These are phyloP conservation scores for Caracal caracal DNA, from an alignment of 2,113 vertebrate species.

Conservation along the genomic window DNA sequence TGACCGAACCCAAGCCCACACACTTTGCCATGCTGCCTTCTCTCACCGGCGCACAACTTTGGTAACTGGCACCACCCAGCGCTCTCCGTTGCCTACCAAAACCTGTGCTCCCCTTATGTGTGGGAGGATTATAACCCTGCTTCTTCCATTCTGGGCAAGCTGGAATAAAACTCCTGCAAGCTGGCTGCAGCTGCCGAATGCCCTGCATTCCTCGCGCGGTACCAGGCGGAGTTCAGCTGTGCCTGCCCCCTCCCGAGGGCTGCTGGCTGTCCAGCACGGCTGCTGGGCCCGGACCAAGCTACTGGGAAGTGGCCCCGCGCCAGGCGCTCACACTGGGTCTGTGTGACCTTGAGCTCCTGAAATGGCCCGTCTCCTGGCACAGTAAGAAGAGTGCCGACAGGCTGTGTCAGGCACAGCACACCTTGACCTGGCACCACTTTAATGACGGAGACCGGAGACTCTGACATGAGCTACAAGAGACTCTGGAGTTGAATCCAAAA, in stretches of 20 bases:
- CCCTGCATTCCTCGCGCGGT: constrained; percentile 74
- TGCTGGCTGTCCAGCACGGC: background rate
- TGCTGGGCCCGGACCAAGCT: constrained; percentile 27
- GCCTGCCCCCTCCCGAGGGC: constrained; percentile 22
- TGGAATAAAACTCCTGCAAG: background rate
- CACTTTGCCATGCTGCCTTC: background rate
- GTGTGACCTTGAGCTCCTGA: background rate
- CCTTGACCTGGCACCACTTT: background rate
- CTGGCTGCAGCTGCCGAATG: constrained; percentile 50
- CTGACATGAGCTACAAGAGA: background rate
- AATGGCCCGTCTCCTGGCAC: background rate
- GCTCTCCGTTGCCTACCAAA: background rate
- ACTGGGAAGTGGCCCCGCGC: background rate
- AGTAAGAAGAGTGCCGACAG: background rate
- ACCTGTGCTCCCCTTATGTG: background rate
- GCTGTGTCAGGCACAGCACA: background rate
- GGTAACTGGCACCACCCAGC: background rate
- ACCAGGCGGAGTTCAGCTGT: constrained; percentile 83
- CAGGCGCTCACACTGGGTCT: background rate
- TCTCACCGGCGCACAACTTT: background rate
- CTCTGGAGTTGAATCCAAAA: background rate
- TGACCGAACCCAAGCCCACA: background rate
- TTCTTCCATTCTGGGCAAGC: background rate
- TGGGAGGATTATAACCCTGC: background rate
- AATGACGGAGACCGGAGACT: background rate